Evolutionary conservation across 1,140 invertebrate genomes (phyloP).

Genomic region (Monomorium pharaonis): DNA sequence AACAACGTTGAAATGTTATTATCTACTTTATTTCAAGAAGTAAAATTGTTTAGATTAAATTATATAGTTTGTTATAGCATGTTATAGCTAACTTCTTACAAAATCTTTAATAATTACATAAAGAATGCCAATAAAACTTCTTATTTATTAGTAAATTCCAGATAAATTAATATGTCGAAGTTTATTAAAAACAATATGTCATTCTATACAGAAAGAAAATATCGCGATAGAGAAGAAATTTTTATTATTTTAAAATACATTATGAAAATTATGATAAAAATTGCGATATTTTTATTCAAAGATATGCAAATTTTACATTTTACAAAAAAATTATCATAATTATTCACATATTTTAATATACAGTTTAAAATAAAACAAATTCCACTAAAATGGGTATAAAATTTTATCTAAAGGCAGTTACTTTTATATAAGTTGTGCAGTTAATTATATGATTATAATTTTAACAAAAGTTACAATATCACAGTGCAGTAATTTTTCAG

Average conservation of each 20-base stretch:
- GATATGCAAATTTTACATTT: background rate
- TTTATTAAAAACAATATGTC: background rate
- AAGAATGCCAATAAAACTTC: background rate
- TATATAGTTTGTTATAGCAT: background rate
- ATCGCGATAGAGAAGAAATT: background rate
- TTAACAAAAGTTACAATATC: background rate
- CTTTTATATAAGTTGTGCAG: background rate
- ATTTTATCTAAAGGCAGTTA: background rate
- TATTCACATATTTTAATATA: background rate
- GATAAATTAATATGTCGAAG: background rate
- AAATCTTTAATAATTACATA: background rate
- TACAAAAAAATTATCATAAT: background rate
- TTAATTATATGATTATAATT: no score
- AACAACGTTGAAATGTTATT: background rate
- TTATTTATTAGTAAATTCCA: background rate
- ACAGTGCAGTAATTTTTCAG: background rate
- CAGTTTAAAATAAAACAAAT: background rate
- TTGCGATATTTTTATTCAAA: background rate
- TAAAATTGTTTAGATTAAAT: background rate
- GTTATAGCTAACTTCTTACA: background rate
- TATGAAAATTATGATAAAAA: background rate
- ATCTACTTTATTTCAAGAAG: background rate
- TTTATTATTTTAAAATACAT: background rate
- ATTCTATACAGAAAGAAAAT: background rate
- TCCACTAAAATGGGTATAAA: background rate